A percentile compares a stretch with the other conserved stretches of the same genome.
phyloP scores from a whole-genome alignment of 2,113 vertebrate species.

The Willisornis vidua region DNA sequence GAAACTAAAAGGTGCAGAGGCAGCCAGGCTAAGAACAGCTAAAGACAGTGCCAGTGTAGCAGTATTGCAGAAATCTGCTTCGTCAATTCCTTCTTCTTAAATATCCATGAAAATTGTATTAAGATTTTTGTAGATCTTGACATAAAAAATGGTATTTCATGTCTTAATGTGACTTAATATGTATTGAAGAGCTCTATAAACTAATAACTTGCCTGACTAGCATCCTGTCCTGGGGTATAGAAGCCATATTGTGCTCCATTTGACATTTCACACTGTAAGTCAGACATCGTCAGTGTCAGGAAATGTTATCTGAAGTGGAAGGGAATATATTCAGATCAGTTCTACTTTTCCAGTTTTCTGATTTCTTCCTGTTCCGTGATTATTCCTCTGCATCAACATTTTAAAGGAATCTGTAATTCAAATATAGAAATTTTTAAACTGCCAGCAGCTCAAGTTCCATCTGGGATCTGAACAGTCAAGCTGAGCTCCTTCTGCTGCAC shows the following conservation, averaged over 20 bases:
- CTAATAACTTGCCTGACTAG: neutral
- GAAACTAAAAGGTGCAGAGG: neutral
- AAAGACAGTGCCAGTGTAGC: neutral
- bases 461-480: conserved; percentile 54
- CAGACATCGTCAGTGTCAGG: neutral
- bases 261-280: conserved; percentile 13
- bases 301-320: neutral
- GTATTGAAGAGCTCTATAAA: neutral
- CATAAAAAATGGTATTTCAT: neutral
- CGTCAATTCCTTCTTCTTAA: neutral
- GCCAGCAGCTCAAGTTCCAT: conserved; percentile 32
- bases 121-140: neutral
- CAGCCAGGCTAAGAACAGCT: neutral
- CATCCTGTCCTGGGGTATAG: neutral
- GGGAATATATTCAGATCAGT: neutral
- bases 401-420: conserved; percentile 62
- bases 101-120: neutral
- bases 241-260: neutral
- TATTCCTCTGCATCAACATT: conserved; percentile 28
- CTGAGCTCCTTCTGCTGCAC: conserved; percentile 55
- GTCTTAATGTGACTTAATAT: neutral
- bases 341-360: conserved; percentile 4
- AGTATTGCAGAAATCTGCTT: neutral
- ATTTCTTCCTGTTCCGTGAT: conserved; percentile 25
- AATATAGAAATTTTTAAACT: conserved; percentile 48